Percentiles rank a stretch among this genome's conserved stretches.
These are phyloP conservation scores for Deilephila porcellus DNA, from an alignment of 2,888 invertebrate genomes.

Conservation along the genomic window DNA sequence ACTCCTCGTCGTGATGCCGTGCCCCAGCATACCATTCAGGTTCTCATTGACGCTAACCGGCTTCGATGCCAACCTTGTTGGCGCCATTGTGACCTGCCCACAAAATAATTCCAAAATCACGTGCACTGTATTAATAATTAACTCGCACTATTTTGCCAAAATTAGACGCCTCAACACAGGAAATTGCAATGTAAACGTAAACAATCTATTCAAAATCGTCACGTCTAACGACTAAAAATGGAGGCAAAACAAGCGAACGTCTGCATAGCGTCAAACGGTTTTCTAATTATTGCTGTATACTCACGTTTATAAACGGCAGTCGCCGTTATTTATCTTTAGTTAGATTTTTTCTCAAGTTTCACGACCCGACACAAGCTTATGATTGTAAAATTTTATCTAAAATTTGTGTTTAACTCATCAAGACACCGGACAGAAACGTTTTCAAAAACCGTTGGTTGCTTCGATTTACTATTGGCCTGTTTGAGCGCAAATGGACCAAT, in stretches of 20 bases:
- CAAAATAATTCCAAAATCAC: constrained; percentile 63
- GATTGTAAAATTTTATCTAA: constrained; percentile 61
- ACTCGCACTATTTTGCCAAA: constrained; percentile 37
- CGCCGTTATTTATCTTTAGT: constrained; percentile 65
- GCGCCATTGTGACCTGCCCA: constrained; percentile 84
- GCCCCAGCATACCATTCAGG: constrained; percentile 73
- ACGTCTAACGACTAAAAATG: constrained; percentile 76
- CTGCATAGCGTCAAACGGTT: constrained; percentile 64
- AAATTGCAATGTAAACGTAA: constrained; percentile 51
- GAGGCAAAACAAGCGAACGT: constrained; percentile 82
- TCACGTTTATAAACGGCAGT: constrained; percentile 65
- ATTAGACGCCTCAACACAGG: constrained; percentile 31
- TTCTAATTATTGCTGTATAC: constrained; percentile 58
- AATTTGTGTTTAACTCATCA: constrained; percentile 63
- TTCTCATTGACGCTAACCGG: constrained; percentile 79
- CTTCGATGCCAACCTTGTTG: constrained; percentile 84
- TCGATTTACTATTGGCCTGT: constrained; percentile 68
- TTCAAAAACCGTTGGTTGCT: constrained; percentile 78
- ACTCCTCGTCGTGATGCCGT: constrained; percentile 86
- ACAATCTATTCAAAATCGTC: constrained; percentile 64
- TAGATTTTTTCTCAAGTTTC: constrained; percentile 55
- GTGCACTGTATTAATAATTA: constrained; percentile 50
- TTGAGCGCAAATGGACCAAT: constrained; percentile 56
- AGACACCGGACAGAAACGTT: constrained; percentile 73
- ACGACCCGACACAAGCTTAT: constrained; percentile 52